phyloP scores from a whole-genome alignment of 1,140 invertebrate species.

The Myzus persicae region DNA sequence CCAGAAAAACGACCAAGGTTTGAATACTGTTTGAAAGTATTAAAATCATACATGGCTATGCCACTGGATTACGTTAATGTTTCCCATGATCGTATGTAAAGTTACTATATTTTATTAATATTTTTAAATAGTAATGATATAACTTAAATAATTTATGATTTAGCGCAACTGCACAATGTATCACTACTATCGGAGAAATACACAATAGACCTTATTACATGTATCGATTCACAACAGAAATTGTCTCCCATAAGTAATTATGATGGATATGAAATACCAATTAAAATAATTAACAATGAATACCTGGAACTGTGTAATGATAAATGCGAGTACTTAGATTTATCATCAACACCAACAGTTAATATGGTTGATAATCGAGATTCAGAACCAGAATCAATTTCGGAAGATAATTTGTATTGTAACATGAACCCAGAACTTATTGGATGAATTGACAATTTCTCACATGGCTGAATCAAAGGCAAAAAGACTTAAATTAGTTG shows the following conservation, averaged over 20 bases:
- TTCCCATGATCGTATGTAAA: slow-evolving; percentile 15
- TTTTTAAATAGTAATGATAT: neutral
- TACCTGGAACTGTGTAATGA: slow-evolving; percentile 11
- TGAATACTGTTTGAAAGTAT: slow-evolving; percentile 70
- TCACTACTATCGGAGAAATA: neutral
- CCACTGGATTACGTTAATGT: slow-evolving; percentile 50
- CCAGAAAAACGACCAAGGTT: slow-evolving; percentile 81
- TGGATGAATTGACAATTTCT: neutral
- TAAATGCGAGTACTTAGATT: slow-evolving; percentile 41
- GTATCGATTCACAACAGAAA: slow-evolving; percentile 10
- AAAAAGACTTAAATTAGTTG: slow-evolving; percentile 20
- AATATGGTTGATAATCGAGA: neutral
- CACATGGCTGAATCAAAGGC: neutral
- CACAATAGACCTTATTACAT: neutral
- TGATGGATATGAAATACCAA: slow-evolving; percentile 50
- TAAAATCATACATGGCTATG: slow-evolving; percentile 47
- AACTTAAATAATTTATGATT: neutral
- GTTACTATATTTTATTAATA: neutral
- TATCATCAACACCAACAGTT: neutral
- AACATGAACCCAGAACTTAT: slow-evolving; percentile 44
- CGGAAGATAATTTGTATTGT: slow-evolving; percentile 40
- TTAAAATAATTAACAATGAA: slow-evolving; percentile 26
- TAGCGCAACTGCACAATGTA: slow-evolving; percentile 44
- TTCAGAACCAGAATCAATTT: slow-evolving; percentile 25
- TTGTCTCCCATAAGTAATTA: neutral